Conservation (phyloP, 1,140 invertebrate genomes). For the Himalopsyche phryganea region DNA sequence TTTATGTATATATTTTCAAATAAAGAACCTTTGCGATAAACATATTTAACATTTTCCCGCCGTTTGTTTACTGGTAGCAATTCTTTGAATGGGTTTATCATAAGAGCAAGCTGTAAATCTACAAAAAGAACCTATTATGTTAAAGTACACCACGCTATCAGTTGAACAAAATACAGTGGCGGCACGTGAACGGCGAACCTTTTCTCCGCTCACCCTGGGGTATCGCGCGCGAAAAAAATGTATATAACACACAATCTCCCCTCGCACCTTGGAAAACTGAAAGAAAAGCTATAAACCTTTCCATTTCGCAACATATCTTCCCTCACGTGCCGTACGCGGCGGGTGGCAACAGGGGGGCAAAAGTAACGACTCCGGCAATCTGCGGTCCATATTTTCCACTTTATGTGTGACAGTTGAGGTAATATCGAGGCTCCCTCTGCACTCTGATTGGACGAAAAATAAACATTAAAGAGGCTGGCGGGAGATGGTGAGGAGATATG, state of each 20-base stretch:
- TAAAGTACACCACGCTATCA: constrained; percentile 17
- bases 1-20: no score
- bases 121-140: background rate
- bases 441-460: constrained; percentile 57
- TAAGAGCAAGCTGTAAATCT: no score
- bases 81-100: no score
- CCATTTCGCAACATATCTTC: constrained; percentile 32
- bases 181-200: constrained; percentile 40
- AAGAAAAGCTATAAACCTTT: constrained; percentile 57
- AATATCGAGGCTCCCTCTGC: constrained; percentile 54
- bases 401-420: constrained; percentile 59
- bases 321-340: constrained; percentile 5
- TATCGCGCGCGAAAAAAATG: constrained; percentile 24
- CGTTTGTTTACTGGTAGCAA: no score
- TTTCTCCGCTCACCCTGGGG: background rate
- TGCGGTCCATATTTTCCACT: constrained; percentile 58
- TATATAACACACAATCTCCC: constrained; percentile 28
- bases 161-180: constrained; percentile 43
- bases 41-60: no score
- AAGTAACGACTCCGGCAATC: constrained; percentile 41
- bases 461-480: constrained; percentile 54
- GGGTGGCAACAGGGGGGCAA: constrained; percentile 29
- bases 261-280: constrained; percentile 41
- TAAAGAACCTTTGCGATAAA: no score
- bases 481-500: constrained; percentile 32